Evolutionary conservation across 2,888 invertebrate genomes (phyloP).

Genomic region (Zhuqinia jingwanae): DNA sequence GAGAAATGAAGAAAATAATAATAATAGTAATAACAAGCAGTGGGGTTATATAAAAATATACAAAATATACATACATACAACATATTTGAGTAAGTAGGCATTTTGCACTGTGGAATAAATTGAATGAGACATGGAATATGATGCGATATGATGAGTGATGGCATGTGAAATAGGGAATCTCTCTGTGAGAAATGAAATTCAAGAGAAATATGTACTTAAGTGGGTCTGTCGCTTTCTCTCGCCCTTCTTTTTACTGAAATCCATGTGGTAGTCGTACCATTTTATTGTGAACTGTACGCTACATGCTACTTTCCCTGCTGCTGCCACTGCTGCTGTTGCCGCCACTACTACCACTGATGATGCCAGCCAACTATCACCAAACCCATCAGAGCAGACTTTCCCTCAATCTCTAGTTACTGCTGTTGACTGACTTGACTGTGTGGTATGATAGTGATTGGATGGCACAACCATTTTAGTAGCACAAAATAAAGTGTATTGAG

Average conservation of each 20-base stretch:
- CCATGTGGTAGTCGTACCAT: conserved; percentile 20
- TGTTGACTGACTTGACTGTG: too few relatives aligned
- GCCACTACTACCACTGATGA: not conserved
- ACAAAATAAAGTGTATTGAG: conserved; percentile 24
- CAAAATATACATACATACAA: too few relatives aligned
- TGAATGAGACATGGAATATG: conserved; percentile 46
- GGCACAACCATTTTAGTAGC: conserved; percentile 23
- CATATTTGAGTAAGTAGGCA: not conserved
- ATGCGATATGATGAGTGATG: conserved; percentile 42
- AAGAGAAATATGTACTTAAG: conserved; percentile 46
- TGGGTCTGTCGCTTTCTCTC: conserved; percentile 5
- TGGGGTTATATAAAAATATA: too few relatives aligned
- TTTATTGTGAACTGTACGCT: conserved; percentile 7
- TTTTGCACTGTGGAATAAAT: conserved; percentile 11
- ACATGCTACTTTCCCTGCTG: not conserved
- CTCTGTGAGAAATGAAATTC: conserved; percentile 27
- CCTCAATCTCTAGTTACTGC: not conserved
- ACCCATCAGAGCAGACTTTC: not conserved
- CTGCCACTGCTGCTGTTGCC: not conserved
- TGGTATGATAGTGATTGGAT: conserved; percentile 46
- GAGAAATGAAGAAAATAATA: conserved; percentile 22
- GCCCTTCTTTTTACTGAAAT: not conserved
- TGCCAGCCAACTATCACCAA: not conserved
- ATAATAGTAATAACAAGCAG: conserved; percentile 36
- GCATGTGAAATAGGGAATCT: conserved; percentile 7